Percentiles rank a stretch among this genome's conserved stretches.
phyloP scores from a whole-genome alignment of 2,113 vertebrate genomes.

The Xiphophorus couchianus region DNA sequence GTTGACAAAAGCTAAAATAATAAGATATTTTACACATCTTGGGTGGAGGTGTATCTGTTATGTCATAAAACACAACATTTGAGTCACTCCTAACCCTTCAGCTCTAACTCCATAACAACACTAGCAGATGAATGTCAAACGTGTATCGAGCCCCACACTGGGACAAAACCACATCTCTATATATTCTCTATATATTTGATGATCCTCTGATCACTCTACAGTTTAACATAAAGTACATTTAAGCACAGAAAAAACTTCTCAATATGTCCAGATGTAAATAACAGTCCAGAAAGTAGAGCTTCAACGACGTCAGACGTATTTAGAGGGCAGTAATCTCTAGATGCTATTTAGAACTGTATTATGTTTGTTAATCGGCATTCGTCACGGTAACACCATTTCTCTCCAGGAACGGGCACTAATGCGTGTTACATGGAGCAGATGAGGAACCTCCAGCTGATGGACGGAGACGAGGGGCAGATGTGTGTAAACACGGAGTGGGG shows the following conservation, averaged over 20 bases:
- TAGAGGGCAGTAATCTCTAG: neutral
- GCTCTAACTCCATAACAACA: neutral
- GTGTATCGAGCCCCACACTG: neutral
- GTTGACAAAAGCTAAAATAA: neutral
- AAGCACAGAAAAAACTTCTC: neutral
- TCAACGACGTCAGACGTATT: neutral
- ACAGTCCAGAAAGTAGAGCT: neutral
- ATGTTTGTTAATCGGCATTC: constrained; percentile 3
- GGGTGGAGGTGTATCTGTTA: too few species aligned
- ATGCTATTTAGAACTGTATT: neutral
- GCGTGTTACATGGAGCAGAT: constrained; percentile 99
- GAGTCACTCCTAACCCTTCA: neutral
- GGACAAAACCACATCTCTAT: too few species aligned
- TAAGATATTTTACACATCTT: too few species aligned
- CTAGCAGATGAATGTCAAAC: too few species aligned
- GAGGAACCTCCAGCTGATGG: constrained; percentile 90
- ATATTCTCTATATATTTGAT: too few species aligned
- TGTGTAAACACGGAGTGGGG: constrained; percentile 99
- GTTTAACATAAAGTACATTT: too few species aligned
- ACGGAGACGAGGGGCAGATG: constrained; percentile 95
- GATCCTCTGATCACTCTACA: too few species aligned
- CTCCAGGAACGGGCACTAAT: constrained; percentile 90
- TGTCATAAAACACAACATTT: neutral
- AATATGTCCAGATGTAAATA: neutral
- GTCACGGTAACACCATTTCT: neutral